Evolutionary conservation across 2,113 vertebrate genomes (phyloP).

Genomic region (Anolis carolinensis): DNA sequence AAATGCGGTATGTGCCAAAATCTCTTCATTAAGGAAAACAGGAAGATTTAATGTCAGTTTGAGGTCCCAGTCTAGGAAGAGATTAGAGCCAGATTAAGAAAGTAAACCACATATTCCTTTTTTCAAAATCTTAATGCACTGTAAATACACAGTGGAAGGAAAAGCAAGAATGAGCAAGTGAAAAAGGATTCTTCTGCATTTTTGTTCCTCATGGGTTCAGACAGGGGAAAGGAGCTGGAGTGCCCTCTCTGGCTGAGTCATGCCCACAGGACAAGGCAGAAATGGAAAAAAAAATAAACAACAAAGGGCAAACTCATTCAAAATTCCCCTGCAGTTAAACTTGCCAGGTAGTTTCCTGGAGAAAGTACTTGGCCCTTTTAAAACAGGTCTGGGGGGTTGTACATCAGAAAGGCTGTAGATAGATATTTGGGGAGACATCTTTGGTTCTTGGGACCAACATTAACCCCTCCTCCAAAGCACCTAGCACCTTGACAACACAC

Average conservation of each 20-base stretch:
- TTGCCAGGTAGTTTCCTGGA: not conserved
- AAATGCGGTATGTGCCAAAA: not conserved
- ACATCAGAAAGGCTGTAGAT: no score
- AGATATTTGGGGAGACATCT: no score
- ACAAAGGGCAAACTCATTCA: not conserved
- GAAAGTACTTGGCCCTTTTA: not conserved
- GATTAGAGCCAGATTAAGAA: not conserved
- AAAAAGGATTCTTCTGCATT: not conserved
- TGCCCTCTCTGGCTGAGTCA: not conserved
- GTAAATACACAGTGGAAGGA: not conserved
- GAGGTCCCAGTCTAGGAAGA: not conserved
- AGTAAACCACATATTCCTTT: not conserved
- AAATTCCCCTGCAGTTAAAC: not conserved
- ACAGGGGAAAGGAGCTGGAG: not conserved
- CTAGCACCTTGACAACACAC: no score
- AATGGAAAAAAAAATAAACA: not conserved
- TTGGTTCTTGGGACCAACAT: no score
- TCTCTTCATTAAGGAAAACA: not conserved
- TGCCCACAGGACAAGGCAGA: not conserved
- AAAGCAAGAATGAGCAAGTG: constrained; percentile 1
- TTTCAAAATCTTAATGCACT: not conserved
- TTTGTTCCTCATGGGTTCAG: not conserved
- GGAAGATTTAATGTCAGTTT: constrained; percentile 6
- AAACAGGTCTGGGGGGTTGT: not conserved
- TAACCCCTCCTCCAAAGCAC: no score